Conservation (phyloP, 2,113 vertebrate species). For the Atractosteus spatula region DNA sequence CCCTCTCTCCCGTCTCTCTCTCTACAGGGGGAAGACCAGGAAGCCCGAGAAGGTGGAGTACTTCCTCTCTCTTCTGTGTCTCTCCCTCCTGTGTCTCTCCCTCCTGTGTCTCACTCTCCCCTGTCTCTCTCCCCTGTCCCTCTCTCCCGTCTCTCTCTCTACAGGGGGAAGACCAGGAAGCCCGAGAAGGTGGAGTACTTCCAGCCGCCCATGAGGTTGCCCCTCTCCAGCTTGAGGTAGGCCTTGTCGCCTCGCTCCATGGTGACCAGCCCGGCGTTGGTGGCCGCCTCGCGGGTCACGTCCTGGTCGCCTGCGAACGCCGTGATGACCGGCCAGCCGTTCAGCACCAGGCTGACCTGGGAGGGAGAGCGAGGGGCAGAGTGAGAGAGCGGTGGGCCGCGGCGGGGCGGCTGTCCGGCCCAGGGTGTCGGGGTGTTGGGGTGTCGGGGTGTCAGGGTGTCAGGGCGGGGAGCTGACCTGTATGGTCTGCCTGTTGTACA, state of each 20-base stretch:
- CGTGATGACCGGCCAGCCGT: slow-evolving; percentile 82
- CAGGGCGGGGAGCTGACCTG: slow-evolving; percentile 55
- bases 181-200: slow-evolving; percentile 87
- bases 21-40: slow-evolving; percentile 5
- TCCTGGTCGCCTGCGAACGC: slow-evolving; percentile 85
- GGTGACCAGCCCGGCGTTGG: slow-evolving; percentile 78
- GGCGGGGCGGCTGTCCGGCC: too few species aligned
- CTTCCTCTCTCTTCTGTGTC: not conserved
- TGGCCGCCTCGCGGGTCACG: slow-evolving; percentile 81
- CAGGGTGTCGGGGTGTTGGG: too few species aligned
- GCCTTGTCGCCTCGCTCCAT: slow-evolving; percentile 83
- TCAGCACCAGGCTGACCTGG: slow-evolving; percentile 82
- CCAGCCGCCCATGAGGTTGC: slow-evolving; percentile 84
- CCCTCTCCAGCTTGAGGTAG: slow-evolving; percentile 79
- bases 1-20: not conserved
- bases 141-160: slow-evolving; percentile 19
- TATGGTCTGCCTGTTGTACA: slow-evolving; percentile 83
- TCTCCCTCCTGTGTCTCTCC: not conserved
- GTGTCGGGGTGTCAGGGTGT: too few species aligned
- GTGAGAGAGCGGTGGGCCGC: too few species aligned
- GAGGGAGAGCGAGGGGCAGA: slow-evolving; percentile 3
- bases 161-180: slow-evolving; percentile 83
- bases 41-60: slow-evolving; percentile 22
- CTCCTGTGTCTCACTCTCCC: not conserved
- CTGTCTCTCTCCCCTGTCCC: not conserved